Base-by-base conservation (phyloP, 2,797 vertebrate genomes). In the Sternotherus odoratus region DNA sequence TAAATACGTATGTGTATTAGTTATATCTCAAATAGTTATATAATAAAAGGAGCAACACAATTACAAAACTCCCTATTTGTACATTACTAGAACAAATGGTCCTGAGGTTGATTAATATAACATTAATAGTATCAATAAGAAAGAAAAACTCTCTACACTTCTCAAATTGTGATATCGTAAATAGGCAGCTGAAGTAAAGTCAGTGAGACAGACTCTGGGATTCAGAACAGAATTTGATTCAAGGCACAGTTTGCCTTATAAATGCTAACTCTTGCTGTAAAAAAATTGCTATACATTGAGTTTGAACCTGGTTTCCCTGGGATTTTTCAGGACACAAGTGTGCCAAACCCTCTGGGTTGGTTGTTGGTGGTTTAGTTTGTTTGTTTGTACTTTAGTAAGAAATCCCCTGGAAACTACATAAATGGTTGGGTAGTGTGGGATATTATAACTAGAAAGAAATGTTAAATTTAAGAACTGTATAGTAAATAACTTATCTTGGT, bases 361-460 rank as follows among this genome's bases (percentile, higher is more conserved):
- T 24, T 12, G 10, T 48, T 48, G 13, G 13, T 63, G 15, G 36
- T 12, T 69, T 69, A 36, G n/a, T 36, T n/a, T 39, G 21, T 66
- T 19, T n/a, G 16, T 21, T 69, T 69, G 21, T 39, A 8, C 10
- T 69, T 69, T 39, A 39, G 66, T 9, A 69, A 69, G 66, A 24
- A 39, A 69, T 39, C 26, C 46, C 43, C 72, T 75, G 26, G 46
- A 28, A 75, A 46, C 26, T 48, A 75, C 43, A 48, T 43, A 30
- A 30, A 75, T 75, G 13, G 24, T 30, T 75, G 43, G 15, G 69
- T 24, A 15, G 12, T 46, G 12, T 74, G 82, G 75, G 8, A 33
- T 91, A 93, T 77, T 94, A n/a, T 30, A 86, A 91, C 43, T 93
- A 69, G 92, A 97, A 92, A 50, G 8, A 15, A 48, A 86, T 57